A percentile compares a stretch with the other conserved stretches of the same genome.
These are phyloP conservation scores for Cheilosia soror DNA, from an alignment of 2,888 invertebrate species.

Conservation along the genomic window DNA sequence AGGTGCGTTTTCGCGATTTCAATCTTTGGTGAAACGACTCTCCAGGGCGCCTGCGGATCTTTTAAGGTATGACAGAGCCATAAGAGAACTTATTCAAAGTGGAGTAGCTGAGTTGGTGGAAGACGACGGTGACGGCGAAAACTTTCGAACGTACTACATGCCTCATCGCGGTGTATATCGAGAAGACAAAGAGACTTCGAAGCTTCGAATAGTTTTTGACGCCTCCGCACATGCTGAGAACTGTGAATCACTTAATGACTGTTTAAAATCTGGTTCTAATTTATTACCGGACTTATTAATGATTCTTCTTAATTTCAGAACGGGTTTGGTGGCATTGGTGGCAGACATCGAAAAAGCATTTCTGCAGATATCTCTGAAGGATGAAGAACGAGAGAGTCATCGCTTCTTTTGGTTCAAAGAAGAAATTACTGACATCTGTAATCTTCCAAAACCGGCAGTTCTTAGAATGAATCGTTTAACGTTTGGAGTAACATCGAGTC, in stretches of 20 bases:
- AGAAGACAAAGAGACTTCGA: not conserved
- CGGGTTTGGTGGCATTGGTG: slow-evolving; percentile 2
- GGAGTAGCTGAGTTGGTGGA: not conserved
- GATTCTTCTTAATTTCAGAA: slow-evolving; percentile 16
- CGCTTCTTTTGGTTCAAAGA: slow-evolving; percentile 7
- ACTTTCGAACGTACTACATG: slow-evolving; percentile 5
- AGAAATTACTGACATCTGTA: too few species aligned
- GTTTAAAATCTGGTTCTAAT: not conserved
- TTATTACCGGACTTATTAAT: not conserved
- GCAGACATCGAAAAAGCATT: slow-evolving; percentile 33
- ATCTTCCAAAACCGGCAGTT: too few species aligned
- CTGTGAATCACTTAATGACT: slow-evolving; percentile 1
- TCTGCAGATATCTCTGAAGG: slow-evolving; percentile 5
- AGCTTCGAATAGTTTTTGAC: slow-evolving; percentile 13
- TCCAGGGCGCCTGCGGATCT: too few species aligned
- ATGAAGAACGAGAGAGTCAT: slow-evolving; percentile 8
- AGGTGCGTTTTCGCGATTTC: too few species aligned
- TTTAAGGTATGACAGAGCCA: slow-evolving; percentile 1
- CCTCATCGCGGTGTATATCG: not conserved
- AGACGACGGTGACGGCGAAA: not conserved
- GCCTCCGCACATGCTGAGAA: not conserved
- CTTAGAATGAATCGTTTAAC: too few species aligned
- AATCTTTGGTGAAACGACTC: too few species aligned
- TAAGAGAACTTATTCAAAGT: slow-evolving; percentile 3
- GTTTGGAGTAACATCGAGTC: too few species aligned